Evolutionary conservation across 2,888 invertebrate species (phyloP).

Genomic region (Sinopyrophorus schimmeli): DNA sequence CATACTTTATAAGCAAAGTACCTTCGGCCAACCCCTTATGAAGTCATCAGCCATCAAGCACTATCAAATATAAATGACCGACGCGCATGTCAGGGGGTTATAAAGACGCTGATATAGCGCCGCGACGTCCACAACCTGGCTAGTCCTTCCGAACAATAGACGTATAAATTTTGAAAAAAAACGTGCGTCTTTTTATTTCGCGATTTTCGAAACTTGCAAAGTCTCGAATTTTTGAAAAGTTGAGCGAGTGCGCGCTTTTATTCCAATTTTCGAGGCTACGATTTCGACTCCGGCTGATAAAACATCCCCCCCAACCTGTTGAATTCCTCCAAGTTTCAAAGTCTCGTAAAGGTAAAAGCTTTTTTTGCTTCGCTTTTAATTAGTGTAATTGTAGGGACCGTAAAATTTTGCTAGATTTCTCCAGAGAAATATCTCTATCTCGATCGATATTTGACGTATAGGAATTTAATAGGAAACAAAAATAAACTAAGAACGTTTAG

Average conservation of each 20-base stretch:
- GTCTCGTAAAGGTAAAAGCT: slow-evolving; percentile 12
- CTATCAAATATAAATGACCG: slow-evolving; percentile 31
- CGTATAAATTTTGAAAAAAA: too few species aligned
- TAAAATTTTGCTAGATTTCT: slow-evolving; percentile 8
- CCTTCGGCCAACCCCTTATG: slow-evolving; percentile 18
- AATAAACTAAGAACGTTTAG: too few species aligned
- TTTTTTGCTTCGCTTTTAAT: not conserved
- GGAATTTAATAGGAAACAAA: too few species aligned
- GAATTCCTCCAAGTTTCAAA: slow-evolving; percentile 9
- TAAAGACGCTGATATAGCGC: slow-evolving; percentile 38
- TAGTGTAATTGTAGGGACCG: too few species aligned
- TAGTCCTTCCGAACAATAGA: slow-evolving; percentile 34
- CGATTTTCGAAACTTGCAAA: slow-evolving; percentile 17
- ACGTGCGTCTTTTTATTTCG: slow-evolving; percentile 22
- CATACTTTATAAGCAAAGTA: too few species aligned
- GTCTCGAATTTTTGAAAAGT: slow-evolving; percentile 5
- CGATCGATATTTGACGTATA: too few species aligned
- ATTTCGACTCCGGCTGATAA: slow-evolving; percentile 2
- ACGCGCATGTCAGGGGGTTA: slow-evolving; percentile 38
- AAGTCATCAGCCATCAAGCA: slow-evolving; percentile 33
- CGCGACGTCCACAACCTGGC: slow-evolving; percentile 38
- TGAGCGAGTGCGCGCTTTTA: slow-evolving; percentile 11
- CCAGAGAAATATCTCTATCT: slow-evolving; percentile 10
- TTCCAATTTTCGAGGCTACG: not conserved
- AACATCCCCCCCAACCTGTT: slow-evolving; percentile 24